Base-by-base conservation (phyloP, 1,140 invertebrate species). In the Metaphire vulgaris region DNA sequence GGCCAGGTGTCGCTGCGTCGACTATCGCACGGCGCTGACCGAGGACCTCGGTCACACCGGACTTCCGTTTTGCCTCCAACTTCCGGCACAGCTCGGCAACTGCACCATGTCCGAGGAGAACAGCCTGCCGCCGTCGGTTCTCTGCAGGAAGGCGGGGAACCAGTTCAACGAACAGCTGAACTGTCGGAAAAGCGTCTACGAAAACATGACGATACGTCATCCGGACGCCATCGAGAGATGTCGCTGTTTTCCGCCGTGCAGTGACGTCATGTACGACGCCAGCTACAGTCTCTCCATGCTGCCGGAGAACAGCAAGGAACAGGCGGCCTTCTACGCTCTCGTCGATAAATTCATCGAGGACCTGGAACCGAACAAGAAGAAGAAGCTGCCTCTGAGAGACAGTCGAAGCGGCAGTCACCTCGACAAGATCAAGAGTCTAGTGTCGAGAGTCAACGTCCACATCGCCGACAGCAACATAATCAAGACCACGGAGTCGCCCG, bases 381-480 rank as follows among this genome's bases (percentile, higher is more conserved):
- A 64, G 41, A 32, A 33, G 15, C 41, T 73, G 21, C 32, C 14
- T 32, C 28, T 41, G 21, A 33, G 41, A 34, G 28, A 73, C 29
- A 56, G 21, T 21, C 6, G 41, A 56, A 56, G 66, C 26, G 31
- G 67, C 28, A 66, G 67, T 16, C 67, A 56, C 56, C 28, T 33
- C n/a, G 74, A 78, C 26, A 34, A 64, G 21, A 32, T 78, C 21
- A 75, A 74, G 28, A 75, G 67, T 26, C 72, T 56, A 12, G 69
- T 75, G 15, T 32, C 69, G 6, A 29, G 77, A 28, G 75, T 78
- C 14, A 78, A 78, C 34, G 77, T 78, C 1, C 74, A 78, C 66
- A 78, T 78, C 2, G 73, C 77, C 31, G 77, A 78, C 72, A 78
- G 65, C 69, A 78, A 78, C 69, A 75, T 78, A 31, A 78, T 78